Conservation (phyloP, 2,888 invertebrate genomes). For the Conchocele bisecta region DNA sequence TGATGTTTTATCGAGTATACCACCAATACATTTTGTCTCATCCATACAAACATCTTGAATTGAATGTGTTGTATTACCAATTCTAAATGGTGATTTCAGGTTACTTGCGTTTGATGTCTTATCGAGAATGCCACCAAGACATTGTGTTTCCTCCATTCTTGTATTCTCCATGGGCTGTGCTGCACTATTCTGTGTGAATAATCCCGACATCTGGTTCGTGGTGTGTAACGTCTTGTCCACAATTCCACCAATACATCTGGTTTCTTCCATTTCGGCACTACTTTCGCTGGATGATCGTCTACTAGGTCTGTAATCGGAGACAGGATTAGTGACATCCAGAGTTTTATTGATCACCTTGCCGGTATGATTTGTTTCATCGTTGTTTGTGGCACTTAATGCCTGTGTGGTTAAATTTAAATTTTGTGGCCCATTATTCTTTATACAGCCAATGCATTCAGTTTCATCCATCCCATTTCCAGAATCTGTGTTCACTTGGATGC, state of each 20-base stretch:
- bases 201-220: too few species aligned
- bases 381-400: too few species aligned
- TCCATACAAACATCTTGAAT: neutral
- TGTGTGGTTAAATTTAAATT: too few species aligned
- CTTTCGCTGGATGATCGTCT: too few species aligned
- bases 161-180: neutral
- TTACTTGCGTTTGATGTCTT: neutral
- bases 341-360: too few species aligned
- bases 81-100: neutral
- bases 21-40: conserved; percentile 21
- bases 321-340: too few species aligned
- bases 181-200: neutral
- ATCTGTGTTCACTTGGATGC: too few species aligned
- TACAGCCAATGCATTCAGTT: conserved; percentile 36
- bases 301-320: too few species aligned
- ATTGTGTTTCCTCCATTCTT: conserved; percentile 13
- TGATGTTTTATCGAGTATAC: conserved; percentile 6
- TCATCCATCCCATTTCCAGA: conserved; percentile 20
- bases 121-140: conserved; percentile 15
- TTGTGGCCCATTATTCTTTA: conserved; percentile 7
- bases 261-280: too few species aligned
- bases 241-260: neutral
- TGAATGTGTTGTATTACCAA: neutral
- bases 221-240: neutral
- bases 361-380: too few species aligned